phyloP scores from a whole-genome alignment of 2,797 vertebrate genomes.

The Sparus aurata region DNA sequence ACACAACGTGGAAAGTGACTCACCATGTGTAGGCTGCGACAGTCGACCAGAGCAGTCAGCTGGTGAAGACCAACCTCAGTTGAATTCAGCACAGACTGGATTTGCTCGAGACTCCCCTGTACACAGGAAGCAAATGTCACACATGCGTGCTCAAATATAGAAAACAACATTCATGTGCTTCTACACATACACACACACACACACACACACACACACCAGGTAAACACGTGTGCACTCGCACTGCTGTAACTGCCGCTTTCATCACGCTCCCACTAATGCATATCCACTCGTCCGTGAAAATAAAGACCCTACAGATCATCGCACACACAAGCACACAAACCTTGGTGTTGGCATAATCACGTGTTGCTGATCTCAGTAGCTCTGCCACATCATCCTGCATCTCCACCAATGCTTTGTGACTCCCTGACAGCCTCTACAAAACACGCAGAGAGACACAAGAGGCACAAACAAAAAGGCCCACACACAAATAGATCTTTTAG shows the following conservation, averaged over 20 bases:
- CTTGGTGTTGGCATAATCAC: constrained; percentile 90
- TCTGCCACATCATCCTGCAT: constrained; percentile 93
- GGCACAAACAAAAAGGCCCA: constrained; percentile 18
- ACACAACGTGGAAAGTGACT: constrained; percentile 67
- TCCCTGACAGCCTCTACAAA: constrained; percentile 92
- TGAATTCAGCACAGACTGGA: constrained; percentile 92
- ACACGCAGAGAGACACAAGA: constrained; percentile 20
- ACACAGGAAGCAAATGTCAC: constrained; percentile 21
- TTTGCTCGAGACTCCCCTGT: constrained; percentile 88
- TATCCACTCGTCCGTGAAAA: constrained; percentile 29
- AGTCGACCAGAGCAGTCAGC: constrained; percentile 95
- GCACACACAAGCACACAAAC: constrained; percentile 22
- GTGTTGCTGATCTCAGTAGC: constrained; percentile 88
- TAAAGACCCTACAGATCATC: constrained; percentile 31
- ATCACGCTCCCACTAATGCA: constrained; percentile 4
- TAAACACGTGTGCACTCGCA: constrained; percentile 4
- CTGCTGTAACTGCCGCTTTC: constrained; percentile 19
- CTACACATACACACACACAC: background rate
- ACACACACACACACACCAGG: constrained; percentile 7
- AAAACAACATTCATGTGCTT: constrained; percentile 4
- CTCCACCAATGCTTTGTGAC: constrained; percentile 96
- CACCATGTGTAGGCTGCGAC: constrained; percentile 96
- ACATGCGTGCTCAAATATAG: constrained; percentile 10
- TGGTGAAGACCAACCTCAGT: constrained; percentile 95
- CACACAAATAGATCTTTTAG: background rate